Evolutionary conservation across 2,797 vertebrate genomes (phyloP).

Genomic region (Graptemys geographica): DNA sequence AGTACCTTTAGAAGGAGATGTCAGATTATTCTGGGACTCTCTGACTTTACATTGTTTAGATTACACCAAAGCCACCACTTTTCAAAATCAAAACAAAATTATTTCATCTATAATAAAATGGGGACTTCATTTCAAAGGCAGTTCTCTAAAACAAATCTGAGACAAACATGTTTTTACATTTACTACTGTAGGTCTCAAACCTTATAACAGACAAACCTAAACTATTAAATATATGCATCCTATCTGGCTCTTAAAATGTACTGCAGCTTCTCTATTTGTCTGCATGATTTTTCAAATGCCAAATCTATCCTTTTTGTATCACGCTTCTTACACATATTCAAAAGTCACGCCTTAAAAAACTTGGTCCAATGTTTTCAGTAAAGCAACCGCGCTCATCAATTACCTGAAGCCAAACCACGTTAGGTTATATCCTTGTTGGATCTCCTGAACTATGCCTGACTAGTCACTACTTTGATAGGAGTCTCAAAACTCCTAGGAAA

Average conservation of each 20-base stretch:
- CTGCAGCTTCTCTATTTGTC: neutral
- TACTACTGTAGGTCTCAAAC: neutral
- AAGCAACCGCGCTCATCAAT: neutral
- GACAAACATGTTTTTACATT: rapidly evolving
- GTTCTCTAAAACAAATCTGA: neutral
- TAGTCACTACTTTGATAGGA: neutral
- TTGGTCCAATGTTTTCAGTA: rapidly evolving
- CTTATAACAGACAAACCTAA: neutral
- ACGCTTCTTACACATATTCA: neutral
- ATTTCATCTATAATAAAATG: neutral
- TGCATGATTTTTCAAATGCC: neutral
- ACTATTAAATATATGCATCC: rapidly evolving
- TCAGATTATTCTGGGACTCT: constrained; percentile 59
- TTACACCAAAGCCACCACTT: neutral
- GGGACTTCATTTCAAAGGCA: neutral
- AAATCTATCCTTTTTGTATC: neutral
- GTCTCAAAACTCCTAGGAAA: neutral
- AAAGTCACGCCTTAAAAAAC: neutral
- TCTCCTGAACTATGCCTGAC: neutral
- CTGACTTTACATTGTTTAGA: constrained; percentile 57
- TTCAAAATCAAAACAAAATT: neutral
- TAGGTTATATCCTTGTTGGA: neutral
- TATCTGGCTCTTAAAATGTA: neutral
- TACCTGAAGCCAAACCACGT: neutral
- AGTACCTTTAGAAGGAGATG: constrained; percentile 48